A percentile compares a stretch with the other conserved stretches of the same genome.
Conservation (phyloP, 2,113 vertebrate species). For the Osmerus mordax region DNA sequence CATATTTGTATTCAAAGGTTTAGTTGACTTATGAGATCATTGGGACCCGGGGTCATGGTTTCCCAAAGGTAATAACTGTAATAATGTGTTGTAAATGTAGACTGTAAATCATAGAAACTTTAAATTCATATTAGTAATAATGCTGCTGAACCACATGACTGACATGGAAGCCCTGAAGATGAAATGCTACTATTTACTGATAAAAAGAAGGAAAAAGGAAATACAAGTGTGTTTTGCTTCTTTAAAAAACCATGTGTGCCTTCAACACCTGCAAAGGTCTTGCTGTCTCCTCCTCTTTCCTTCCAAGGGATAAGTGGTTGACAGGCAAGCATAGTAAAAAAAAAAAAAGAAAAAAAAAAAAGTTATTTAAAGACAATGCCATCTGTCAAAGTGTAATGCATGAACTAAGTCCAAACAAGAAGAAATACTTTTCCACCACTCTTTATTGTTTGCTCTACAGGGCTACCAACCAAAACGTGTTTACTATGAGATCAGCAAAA, state of each 20-base stretch:
- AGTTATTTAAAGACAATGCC: conserved; percentile 63
- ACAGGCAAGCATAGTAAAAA: not conserved
- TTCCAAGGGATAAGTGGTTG: conserved; percentile 1
- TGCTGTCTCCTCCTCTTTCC: no score
- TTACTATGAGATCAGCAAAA: conserved; percentile 70
- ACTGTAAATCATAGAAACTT: no score
- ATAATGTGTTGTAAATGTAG: no score
- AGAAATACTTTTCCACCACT: conserved; percentile 52
- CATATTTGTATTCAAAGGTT: no score
- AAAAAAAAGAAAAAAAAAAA: conserved; percentile 34
- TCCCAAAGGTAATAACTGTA: no score
- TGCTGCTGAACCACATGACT: conserved; percentile 23
- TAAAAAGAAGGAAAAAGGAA: conserved; percentile 3
- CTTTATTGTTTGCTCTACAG: conserved; percentile 45
- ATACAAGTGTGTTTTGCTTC: conserved; percentile 3
- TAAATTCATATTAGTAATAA: not conserved
- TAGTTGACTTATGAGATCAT: no score
- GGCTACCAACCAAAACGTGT: conserved; percentile 51
- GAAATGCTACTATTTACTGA: conserved; percentile 50
- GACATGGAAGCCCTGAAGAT: conserved; percentile 32
- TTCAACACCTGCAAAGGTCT: not conserved
- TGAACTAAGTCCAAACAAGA: conserved; percentile 51
- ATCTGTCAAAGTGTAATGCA: conserved; percentile 67
- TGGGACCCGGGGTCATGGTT: no score
- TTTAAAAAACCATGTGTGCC: not conserved